A percentile compares a stretch with the other conserved stretches of the same genome.
Evolutionary conservation across 2,113 vertebrate species (phyloP).

Genomic region (Oncorhynchus masou): DNA sequence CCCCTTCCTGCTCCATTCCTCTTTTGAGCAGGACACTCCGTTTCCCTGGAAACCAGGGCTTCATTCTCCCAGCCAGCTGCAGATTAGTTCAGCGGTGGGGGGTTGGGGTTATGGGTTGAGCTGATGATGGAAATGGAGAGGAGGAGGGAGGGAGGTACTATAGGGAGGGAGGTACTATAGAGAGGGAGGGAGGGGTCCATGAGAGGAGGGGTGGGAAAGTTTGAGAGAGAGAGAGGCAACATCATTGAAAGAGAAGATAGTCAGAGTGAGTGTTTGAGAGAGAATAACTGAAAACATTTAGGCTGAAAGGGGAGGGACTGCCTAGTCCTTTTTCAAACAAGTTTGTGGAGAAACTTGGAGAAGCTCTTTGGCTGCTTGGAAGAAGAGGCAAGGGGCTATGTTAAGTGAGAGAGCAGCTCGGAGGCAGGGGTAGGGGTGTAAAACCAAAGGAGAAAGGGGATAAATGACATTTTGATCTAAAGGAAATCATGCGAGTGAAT

Average conservation of each 20-base stretch:
- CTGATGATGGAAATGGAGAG: slow-evolving; percentile 59
- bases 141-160: slow-evolving; percentile 43
- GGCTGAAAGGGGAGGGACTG: slow-evolving; percentile 38
- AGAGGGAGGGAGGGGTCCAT: slow-evolving; percentile 26
- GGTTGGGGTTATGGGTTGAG: slow-evolving; percentile 45
- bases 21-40: slow-evolving; percentile 66
- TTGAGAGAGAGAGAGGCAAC: slow-evolving; percentile 38
- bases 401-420: slow-evolving; percentile 35
- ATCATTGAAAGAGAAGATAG: slow-evolving; percentile 40
- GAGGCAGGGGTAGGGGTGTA: slow-evolving; percentile 15
- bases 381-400: slow-evolving; percentile 52
- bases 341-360: neutral
- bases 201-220: slow-evolving; percentile 40
- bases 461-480: slow-evolving; percentile 35
- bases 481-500: slow-evolving; percentile 73
- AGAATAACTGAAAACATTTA: slow-evolving; percentile 43
- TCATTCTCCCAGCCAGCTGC: slow-evolving; percentile 82
- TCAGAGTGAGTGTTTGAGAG: slow-evolving; percentile 27
- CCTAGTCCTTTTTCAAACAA: slow-evolving; percentile 34
- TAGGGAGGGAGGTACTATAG: slow-evolving; percentile 19
- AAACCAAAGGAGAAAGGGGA: slow-evolving; percentile 4
- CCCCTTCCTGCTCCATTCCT: slow-evolving; percentile 43
- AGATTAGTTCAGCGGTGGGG: slow-evolving; percentile 82
- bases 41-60: slow-evolving; percentile 78
- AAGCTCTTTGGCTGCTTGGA: slow-evolving; percentile 28